Conservation (phyloP, 2,888 invertebrate species). For the Mantis religiosa region DNA sequence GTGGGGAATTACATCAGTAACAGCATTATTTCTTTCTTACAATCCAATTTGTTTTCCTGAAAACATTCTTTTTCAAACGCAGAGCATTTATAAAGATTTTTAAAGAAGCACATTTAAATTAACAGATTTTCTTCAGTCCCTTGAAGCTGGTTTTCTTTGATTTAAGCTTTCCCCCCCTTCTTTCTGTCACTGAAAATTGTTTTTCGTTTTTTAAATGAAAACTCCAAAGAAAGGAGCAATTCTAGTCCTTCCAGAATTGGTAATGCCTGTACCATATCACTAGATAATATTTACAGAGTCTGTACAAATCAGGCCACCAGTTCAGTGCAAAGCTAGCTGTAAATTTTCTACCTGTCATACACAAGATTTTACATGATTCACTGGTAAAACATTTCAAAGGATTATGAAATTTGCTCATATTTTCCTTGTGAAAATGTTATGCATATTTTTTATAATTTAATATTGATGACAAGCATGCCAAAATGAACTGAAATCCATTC, state of each 20-base stretch:
- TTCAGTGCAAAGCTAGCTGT: slow-evolving; percentile 6
- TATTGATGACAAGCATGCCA: slow-evolving; percentile 4
- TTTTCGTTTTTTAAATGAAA: neutral
- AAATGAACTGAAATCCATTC: slow-evolving; percentile 7
- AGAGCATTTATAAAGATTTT: neutral
- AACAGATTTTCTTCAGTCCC: neutral
- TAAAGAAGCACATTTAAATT: slow-evolving; percentile 5
- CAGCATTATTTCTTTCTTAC: neutral
- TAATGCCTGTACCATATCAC: neutral
- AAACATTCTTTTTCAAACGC: slow-evolving; percentile 5
- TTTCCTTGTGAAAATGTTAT: neutral
- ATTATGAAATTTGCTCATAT: neutral
- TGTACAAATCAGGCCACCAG: neutral
- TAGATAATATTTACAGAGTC: neutral
- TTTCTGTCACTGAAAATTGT: neutral
- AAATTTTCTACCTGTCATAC: neutral
- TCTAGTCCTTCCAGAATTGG: neutral
- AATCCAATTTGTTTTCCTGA: neutral
- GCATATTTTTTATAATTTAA: neutral
- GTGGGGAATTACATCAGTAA: neutral
- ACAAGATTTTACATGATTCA: neutral
- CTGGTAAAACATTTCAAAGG: neutral
- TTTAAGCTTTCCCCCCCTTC: neutral
- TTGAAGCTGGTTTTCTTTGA: neutral
- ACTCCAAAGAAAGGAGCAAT: neutral